Percentiles rank a stretch among this genome's conserved stretches.
Evolutionary conservation across 1,140 invertebrate species (phyloP).

Genomic region (Cyclina sinensis): DNA sequence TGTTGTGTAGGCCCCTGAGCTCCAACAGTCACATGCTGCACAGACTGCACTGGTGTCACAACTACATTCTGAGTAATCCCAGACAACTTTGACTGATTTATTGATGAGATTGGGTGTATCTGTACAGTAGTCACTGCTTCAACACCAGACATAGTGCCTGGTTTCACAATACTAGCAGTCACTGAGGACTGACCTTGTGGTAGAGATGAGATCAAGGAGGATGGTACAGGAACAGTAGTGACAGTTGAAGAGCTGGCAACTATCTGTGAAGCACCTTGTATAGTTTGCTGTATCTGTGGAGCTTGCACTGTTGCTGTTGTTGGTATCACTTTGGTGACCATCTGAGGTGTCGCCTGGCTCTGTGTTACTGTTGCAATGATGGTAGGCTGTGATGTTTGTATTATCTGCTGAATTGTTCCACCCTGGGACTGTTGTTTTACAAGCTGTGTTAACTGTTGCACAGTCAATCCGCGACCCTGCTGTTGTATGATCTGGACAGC

Average conservation of each 20-base stretch:
- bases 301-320: slow-evolving; percentile 68
- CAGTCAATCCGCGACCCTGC: slow-evolving; percentile 68
- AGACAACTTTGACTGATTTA: slow-evolving; percentile 60
- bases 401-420: slow-evolving; percentile 73
- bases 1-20: slow-evolving; percentile 11
- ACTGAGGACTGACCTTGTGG: slow-evolving; percentile 67
- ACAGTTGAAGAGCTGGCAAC: slow-evolving; percentile 51
- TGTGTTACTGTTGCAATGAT: slow-evolving; percentile 82
- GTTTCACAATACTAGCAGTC: slow-evolving; percentile 66
- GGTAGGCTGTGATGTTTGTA: slow-evolving; percentile 79
- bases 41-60: slow-evolving; percentile 66
- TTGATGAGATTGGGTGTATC: slow-evolving; percentile 71
- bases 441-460: slow-evolving; percentile 81
- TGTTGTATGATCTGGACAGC: slow-evolving; percentile 78
- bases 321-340: slow-evolving; percentile 78
- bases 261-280: slow-evolving; percentile 50
- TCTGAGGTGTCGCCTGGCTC: slow-evolving; percentile 75
- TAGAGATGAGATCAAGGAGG: slow-evolving; percentile 62
- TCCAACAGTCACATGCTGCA: slow-evolving; percentile 68
- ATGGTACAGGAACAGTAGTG: slow-evolving; percentile 50
- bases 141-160: slow-evolving; percentile 62
- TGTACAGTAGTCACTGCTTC: slow-evolving; percentile 70
- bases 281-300: slow-evolving; percentile 74
- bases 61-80: slow-evolving; percentile 69
- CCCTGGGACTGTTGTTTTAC: slow-evolving; percentile 76